phyloP scores from a whole-genome alignment of 2,113 vertebrate species.

The Aphelocoma coerulescens region DNA sequence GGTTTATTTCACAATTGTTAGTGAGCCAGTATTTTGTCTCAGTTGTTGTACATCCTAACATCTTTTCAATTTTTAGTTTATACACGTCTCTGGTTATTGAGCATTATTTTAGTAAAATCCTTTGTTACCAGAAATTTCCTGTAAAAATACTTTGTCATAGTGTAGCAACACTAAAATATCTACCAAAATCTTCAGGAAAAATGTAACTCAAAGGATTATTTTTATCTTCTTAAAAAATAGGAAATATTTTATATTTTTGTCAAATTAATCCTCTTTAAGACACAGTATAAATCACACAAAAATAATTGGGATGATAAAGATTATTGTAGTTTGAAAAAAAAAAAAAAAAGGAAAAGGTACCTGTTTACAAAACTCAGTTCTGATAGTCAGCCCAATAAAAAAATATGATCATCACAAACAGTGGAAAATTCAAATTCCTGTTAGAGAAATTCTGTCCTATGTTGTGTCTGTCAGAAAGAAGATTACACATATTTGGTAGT shows the following conservation, averaged over 20 bases:
- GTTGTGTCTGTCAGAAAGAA: background rate
- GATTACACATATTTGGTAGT: background rate
- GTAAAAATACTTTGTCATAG: background rate
- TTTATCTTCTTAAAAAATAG: slow-evolving; percentile 1
- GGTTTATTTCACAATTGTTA: background rate
- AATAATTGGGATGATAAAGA: background rate
- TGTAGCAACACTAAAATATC: background rate
- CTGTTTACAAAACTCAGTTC: background rate
- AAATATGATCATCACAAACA: background rate
- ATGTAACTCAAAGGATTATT: background rate
- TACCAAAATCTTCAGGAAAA: background rate
- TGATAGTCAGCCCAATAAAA: background rate
- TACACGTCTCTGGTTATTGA: background rate
- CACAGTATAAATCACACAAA: background rate
- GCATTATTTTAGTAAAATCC: background rate
- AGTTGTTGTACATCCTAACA: background rate
- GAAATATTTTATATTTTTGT: background rate
- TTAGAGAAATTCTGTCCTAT: background rate
- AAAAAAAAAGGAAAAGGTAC: background rate
- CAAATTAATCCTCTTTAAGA: slow-evolving; percentile 4
- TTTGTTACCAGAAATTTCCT: background rate
- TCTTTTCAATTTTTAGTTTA: background rate
- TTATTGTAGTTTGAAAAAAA: background rate
- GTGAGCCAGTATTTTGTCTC: background rate
- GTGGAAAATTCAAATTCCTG: background rate